phyloP scores from a whole-genome alignment of 2,888 invertebrate species.

The Opisthograptis luteolata region DNA sequence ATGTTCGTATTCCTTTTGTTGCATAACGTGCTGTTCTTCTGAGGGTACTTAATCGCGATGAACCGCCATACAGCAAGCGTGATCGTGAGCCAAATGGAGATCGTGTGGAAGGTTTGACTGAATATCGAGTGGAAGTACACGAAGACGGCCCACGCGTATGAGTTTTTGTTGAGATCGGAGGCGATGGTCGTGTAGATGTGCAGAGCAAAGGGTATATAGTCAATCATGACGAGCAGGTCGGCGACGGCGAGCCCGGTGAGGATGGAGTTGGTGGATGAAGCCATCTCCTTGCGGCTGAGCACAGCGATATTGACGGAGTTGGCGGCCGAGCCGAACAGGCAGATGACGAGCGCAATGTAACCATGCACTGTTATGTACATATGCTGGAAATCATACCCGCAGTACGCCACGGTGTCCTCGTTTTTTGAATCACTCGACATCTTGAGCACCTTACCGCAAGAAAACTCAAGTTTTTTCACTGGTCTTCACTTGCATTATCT shows the following conservation, averaged over 20 bases:
- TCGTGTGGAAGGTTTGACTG: slow-evolving; percentile 94
- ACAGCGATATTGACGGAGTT: slow-evolving; percentile 96
- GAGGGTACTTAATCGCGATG: slow-evolving; percentile 93
- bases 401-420: slow-evolving; percentile 63
- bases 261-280: slow-evolving; percentile 95
- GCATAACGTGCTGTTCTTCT: slow-evolving; percentile 92
- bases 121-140: slow-evolving; percentile 96
- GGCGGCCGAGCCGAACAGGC: slow-evolving; percentile 94
- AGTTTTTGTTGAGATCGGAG: slow-evolving; percentile 71
- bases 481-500: slow-evolving; percentile 24
- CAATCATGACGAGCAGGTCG: slow-evolving; percentile 96
- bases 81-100: slow-evolving; percentile 96
- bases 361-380: slow-evolving; percentile 91
- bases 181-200: slow-evolving; percentile 88
- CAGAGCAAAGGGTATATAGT: slow-evolving; percentile 95
- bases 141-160: slow-evolving; percentile 92
- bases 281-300: slow-evolving; percentile 94
- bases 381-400: slow-evolving; percentile 84
- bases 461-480: background rate
- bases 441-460: slow-evolving; percentile 27
- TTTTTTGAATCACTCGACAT: slow-evolving; percentile 45
- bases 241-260: slow-evolving; percentile 96
- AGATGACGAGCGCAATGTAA: slow-evolving; percentile 93
- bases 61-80: slow-evolving; percentile 97
- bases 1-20: slow-evolving; percentile 90